These are phyloP conservation scores for Drymodes brunneopygia DNA, from an alignment of 2,113 vertebrate genomes.

Conservation along the genomic window DNA sequence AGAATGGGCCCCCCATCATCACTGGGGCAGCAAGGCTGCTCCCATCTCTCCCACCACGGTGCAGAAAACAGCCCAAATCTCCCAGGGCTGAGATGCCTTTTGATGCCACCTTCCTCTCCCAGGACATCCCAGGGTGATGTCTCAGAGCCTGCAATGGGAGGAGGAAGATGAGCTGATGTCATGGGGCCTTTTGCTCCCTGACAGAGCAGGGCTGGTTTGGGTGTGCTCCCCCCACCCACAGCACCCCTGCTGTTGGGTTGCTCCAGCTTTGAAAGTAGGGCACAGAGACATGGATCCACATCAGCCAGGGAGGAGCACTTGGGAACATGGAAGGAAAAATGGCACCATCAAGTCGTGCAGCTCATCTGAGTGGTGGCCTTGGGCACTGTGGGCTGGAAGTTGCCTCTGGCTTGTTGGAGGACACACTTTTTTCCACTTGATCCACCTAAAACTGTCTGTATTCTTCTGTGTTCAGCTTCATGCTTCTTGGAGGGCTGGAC, in stretches of 20 bases:
- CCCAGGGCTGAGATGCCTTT: not conserved
- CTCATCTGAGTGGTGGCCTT: not conserved
- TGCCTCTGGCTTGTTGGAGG: not conserved
- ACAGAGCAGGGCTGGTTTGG: not conserved
- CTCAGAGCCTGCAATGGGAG: not conserved
- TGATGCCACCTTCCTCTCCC: not conserved
- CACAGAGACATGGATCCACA: not conserved
- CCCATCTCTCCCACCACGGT: not conserved
- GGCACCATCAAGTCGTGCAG: not conserved
- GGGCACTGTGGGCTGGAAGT: not conserved
- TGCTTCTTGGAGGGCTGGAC: not conserved
- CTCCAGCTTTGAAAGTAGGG: not conserved
- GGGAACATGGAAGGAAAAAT: not conserved
- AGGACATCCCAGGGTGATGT: not conserved
- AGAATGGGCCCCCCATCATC: accelerated
- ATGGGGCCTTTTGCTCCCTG: not conserved
- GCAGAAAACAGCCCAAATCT: not conserved
- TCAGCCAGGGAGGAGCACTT: not conserved
- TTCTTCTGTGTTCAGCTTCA: not conserved
- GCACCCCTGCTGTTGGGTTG: not conserved
- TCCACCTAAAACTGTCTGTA: not conserved
- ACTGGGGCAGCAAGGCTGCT: not conserved
- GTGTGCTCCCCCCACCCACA: not conserved
- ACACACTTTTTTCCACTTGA: not conserved
- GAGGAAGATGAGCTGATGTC: not conserved